These are phyloP conservation scores for Zophobas atratus DNA, from an alignment of 1,140 invertebrate genomes.

Conservation along the genomic window DNA sequence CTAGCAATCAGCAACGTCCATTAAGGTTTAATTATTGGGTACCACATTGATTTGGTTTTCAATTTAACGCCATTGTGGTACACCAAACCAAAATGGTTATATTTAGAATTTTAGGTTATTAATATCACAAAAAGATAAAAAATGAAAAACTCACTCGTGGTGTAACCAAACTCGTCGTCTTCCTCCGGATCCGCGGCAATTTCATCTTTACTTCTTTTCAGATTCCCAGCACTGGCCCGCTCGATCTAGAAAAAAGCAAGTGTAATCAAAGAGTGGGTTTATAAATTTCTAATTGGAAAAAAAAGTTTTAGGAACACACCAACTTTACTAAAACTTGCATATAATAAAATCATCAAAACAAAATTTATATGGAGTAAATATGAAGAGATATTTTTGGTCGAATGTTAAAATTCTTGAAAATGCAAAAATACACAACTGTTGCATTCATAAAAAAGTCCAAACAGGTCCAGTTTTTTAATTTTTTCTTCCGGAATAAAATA, in stretches of 20 bases:
- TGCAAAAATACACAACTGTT: neutral
- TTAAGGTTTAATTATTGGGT: constrained; percentile 24
- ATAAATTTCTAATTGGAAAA: too few species aligned
- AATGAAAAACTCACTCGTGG: constrained; percentile 81
- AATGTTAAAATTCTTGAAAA: too few species aligned
- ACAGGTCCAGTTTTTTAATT: neutral
- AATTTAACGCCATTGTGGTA: constrained; percentile 21
- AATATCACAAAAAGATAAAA: neutral
- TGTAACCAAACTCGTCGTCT: constrained; percentile 95
- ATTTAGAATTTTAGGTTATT: neutral
- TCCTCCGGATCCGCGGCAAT: constrained; percentile 84
- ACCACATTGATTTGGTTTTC: neutral
- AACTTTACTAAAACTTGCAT: too few species aligned
- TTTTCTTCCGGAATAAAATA: neutral
- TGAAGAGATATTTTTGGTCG: too few species aligned
- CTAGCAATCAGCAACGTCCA: neutral
- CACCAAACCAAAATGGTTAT: neutral
- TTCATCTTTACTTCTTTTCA: constrained; percentile 84
- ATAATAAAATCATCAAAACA: too few species aligned
- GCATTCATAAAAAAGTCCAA: neutral
- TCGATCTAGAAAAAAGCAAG: constrained; percentile 79
- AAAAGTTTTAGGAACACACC: too few species aligned
- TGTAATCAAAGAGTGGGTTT: neutral
- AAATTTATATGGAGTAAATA: too few species aligned
- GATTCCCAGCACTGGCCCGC: constrained; percentile 88